These are phyloP conservation scores for Pardosa pseudoannulata DNA, from an alignment of 2,888 invertebrate species.

Conservation along the genomic window DNA sequence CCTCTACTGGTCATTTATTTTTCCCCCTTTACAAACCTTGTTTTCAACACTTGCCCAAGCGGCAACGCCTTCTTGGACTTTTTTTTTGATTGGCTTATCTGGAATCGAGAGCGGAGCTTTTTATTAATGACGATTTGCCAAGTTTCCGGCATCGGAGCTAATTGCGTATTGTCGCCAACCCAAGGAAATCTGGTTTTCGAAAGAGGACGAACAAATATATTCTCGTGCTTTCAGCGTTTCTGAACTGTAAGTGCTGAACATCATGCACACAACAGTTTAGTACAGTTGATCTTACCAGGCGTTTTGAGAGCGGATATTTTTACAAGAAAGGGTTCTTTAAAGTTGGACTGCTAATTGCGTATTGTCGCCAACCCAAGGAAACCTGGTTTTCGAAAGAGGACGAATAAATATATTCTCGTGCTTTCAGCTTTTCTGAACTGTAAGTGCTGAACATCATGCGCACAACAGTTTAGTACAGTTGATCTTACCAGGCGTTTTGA, in stretches of 20 bases:
- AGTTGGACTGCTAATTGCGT: not conserved
- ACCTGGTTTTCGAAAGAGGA: too few species aligned
- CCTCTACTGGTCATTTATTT: not conserved
- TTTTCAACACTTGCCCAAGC: not conserved
- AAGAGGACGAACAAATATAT: too few species aligned
- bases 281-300: too few species aligned
- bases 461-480: too few species aligned
- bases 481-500: too few species aligned
- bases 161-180: not conserved
- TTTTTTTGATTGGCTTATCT: conserved; percentile 11
- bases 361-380: not conserved
- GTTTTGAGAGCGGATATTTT: not conserved
- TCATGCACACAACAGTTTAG: too few species aligned
- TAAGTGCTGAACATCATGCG: too few species aligned
- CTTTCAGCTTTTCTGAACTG: too few species aligned
- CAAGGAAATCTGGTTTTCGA: too few species aligned
- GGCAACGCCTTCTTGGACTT: conserved; percentile 7
- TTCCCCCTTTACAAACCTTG: not conserved
- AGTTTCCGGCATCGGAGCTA: conserved; percentile 3
- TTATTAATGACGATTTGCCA: conserved; percentile 3
- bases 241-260: too few species aligned
- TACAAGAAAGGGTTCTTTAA: not conserved
- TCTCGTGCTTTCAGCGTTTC: too few species aligned
- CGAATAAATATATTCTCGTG: too few species aligned
- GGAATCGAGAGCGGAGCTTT: not conserved